Conservation (phyloP, 2,797 vertebrate species). For the Lacerta viridis region DNA sequence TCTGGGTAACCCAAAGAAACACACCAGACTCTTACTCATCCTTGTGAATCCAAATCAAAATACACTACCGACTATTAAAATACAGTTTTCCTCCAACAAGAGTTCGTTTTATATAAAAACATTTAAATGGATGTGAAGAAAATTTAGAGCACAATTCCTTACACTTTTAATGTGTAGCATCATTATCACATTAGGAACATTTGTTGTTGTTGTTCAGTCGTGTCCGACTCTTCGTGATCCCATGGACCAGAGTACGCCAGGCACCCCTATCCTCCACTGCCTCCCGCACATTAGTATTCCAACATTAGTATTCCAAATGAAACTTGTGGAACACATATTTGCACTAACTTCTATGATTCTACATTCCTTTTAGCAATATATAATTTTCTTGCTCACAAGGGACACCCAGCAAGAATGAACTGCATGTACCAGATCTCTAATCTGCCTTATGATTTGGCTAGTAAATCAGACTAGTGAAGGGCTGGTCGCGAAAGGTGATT, state of each 20-base stretch:
- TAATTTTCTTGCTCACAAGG: background rate
- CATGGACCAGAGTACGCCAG: no score
- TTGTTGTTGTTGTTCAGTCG: no score
- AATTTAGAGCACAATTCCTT: background rate
- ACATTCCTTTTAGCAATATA: background rate
- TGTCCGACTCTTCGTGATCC: no score
- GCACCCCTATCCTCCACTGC: no score
- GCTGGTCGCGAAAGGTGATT: background rate
- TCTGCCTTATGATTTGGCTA: background rate
- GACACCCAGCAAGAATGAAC: background rate
- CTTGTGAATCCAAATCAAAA: background rate
- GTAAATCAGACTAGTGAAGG: background rate
- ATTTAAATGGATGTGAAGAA: background rate
- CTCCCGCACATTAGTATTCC: no score
- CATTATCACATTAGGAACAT: background rate
- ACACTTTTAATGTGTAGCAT: background rate
- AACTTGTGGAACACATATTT: background rate
- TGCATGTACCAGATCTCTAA: background rate
- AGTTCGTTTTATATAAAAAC: background rate
- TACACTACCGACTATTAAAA: background rate
- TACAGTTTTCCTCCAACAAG: background rate
- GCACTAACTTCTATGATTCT: background rate
- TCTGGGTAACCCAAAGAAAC: background rate
- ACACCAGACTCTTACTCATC: background rate
- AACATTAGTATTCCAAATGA: background rate